A percentile compares a stretch with the other conserved stretches of the same genome.
These are phyloP conservation scores for Bradypodion pumilum DNA, from an alignment of 2,797 vertebrate species.

Conservation along the genomic window DNA sequence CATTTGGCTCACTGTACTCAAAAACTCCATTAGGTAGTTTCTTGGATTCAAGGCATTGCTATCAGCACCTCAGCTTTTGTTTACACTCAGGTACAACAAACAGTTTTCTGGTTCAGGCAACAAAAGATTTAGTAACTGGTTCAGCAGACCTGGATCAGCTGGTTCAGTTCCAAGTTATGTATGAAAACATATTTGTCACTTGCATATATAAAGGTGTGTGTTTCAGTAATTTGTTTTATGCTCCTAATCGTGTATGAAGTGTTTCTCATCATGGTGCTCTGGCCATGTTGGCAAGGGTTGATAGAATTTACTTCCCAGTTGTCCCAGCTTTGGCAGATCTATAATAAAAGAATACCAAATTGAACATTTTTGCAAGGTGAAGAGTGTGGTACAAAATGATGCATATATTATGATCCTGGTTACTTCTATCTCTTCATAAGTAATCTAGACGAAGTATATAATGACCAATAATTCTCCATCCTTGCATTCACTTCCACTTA, in stretches of 20 bases:
- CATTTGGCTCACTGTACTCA: not conserved
- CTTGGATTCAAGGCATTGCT: not conserved
- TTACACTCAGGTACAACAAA: not conserved
- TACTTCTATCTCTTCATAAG: not conserved
- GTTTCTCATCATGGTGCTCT: not conserved
- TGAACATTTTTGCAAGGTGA: not conserved
- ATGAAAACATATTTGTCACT: not conserved
- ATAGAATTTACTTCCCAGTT: not conserved
- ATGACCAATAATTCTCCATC: not conserved
- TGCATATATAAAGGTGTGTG: not conserved
- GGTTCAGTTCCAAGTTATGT: not conserved
- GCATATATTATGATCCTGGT: not conserved
- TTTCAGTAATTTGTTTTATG: not conserved
- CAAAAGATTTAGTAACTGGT: not conserved
- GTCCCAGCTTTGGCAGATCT: not conserved
- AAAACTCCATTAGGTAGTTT: not conserved
- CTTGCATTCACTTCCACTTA: not conserved
- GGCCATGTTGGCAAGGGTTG: not conserved
- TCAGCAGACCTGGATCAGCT: not conserved
- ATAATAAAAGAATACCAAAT: not conserved
- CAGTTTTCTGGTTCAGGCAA: not conserved
- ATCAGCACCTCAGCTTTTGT: not conserved
- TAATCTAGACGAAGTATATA: not conserved
- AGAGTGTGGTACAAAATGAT: not conserved
- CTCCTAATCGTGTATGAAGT: no score